phyloP scores from a whole-genome alignment of 2,888 invertebrate genomes.

The Eristalis pertinax region DNA sequence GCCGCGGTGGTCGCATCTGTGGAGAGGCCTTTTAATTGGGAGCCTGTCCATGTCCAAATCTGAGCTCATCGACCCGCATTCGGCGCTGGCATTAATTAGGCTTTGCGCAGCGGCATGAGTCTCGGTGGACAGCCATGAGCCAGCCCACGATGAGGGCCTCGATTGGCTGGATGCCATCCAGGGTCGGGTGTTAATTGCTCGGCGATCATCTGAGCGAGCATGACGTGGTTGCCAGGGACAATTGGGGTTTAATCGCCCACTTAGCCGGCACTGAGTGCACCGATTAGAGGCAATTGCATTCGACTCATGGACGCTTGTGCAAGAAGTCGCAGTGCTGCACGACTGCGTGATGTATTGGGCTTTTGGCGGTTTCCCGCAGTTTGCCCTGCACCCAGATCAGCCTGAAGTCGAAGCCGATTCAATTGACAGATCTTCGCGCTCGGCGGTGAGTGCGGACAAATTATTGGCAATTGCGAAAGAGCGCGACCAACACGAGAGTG shows the following conservation, averaged over 20 bases:
- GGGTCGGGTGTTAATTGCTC: conserved; percentile 2
- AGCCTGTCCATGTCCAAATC: conserved; percentile 32
- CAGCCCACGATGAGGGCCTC: conserved; percentile 8
- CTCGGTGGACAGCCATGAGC: not conserved
- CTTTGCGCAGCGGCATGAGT: conserved; percentile 9
- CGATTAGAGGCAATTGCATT: not conserved
- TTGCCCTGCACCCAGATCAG: not conserved
- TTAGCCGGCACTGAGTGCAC: conserved; percentile 13
- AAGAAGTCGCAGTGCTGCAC: not conserved
- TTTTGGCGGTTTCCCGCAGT: not conserved
- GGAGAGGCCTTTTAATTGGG: conserved; percentile 54
- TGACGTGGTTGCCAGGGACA: conserved; percentile 6
- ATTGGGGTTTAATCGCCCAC: conserved; percentile 63
- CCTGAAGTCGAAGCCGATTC: too few species aligned
- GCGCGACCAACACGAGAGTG: not conserved
- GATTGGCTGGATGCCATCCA: not conserved
- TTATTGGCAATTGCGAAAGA: not conserved
- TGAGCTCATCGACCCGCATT: conserved; percentile 18
- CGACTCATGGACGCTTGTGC: not conserved
- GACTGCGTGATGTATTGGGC: not conserved
- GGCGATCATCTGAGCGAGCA: not conserved
- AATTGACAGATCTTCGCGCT: not conserved
- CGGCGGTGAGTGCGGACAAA: not conserved
- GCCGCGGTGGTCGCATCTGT: conserved; percentile 32
- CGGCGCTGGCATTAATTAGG: conserved; percentile 29